Base-by-base conservation (phyloP, 2,797 vertebrate species). In the Pangasius mekongensis region DNA sequence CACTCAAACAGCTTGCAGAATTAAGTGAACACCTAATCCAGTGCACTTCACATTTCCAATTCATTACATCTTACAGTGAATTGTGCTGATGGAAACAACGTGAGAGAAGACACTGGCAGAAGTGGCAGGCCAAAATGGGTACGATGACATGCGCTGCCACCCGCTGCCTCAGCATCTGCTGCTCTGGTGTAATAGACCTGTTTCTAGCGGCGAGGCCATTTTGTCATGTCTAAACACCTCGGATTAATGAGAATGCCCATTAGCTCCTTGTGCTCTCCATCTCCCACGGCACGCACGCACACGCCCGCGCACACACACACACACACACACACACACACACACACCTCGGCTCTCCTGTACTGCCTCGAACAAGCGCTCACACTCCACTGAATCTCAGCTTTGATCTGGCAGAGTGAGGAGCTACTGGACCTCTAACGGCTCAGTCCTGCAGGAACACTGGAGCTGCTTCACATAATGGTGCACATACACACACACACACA, bases 331-430 rank as follows among this genome's bases (percentile, higher is more conserved):
- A 78, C 27, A 30, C 47, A 54, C 76, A 80, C 39, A 39, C 39
- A 39, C 3, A 81, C 9, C 39, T 27, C 2, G 0, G 20, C 52
- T 58, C 77, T 33, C 77, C 58, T 18, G 39, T 74, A 92, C 91
- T 90, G 91, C 89, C 93, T 94, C 93, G 90, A 92, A 94, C 94
- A 95, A 95, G 94, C 94, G 92, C 92, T 27, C 88, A 20, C 93
- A 94, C 93, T 94, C 94, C 95, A 94, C 94, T 91, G 93, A 94
- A 94, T 69, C 85, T 84, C 94, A 95, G 94, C 94, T 96, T 95
- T 96, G 95, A 96, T 95, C 94, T 95, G 92, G 89, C 84, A 88
- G 93, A 94, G 94, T 94, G 93, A 92, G 94, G 93, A 93, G 93
- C 93, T 94, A 94, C 94, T 96, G 95, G 95, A 95, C 93, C 91